These are phyloP conservation scores for Panopea generosa DNA, from an alignment of 2,888 invertebrate species.

Conservation along the genomic window DNA sequence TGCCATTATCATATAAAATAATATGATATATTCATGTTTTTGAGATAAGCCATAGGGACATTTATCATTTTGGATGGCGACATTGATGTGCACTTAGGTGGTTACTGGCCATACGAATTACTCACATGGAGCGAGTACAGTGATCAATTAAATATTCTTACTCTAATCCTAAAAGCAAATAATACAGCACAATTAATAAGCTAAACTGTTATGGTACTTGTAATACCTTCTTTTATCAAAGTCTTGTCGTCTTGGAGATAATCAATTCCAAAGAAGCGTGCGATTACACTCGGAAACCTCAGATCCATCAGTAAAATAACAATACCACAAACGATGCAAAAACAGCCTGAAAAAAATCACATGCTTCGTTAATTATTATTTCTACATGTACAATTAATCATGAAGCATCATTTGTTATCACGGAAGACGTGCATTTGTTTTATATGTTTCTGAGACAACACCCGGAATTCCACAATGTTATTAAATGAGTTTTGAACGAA, in stretches of 20 bases:
- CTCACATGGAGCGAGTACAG: too few relatives aligned
- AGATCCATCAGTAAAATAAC: conserved; percentile 93
- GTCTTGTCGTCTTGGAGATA: conserved; percentile 76
- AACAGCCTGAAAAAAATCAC: conserved; percentile 89
- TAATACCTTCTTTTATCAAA: conserved; percentile 67
- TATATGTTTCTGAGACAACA: too few relatives aligned
- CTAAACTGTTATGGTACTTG: background rate
- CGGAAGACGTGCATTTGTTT: too few relatives aligned
- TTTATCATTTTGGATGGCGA: background rate
- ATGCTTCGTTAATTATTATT: too few relatives aligned
- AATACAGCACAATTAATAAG: too few relatives aligned
- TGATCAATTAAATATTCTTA: background rate
- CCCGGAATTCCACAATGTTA: too few relatives aligned
- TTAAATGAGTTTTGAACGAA: too few relatives aligned
- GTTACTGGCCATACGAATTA: too few relatives aligned
- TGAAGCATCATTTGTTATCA: too few relatives aligned
- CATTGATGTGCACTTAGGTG: too few relatives aligned
- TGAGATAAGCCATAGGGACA: background rate
- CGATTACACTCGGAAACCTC: conserved; percentile 86
- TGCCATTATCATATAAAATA: too few relatives aligned
- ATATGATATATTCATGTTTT: background rate
- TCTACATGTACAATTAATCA: too few relatives aligned
- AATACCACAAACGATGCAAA: conserved; percentile 92
- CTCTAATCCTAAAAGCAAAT: background rate
- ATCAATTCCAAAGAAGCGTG: conserved; percentile 75